Evolutionary conservation across 2,888 invertebrate species (phyloP), one percentile per base, ranked within the genome.

Genomic region (Leucozona laternaria): DNA sequence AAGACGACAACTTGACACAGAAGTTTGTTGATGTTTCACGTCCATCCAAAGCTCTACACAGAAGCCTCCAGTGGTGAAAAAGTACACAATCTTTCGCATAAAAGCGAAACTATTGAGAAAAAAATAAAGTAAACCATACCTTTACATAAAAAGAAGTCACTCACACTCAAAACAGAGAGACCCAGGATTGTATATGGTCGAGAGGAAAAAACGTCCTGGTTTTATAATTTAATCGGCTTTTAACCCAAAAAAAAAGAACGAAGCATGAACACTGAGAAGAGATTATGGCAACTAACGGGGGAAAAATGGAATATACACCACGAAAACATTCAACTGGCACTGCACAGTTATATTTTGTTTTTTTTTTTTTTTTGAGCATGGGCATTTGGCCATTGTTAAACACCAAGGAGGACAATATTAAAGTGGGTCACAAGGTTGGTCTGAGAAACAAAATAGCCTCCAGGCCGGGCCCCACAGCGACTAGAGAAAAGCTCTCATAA

Each of bases 161-260:
- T 62, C 25, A 25, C 28, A n/a, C 58, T 4, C 4, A 58, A 7
- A 20, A 60, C 11, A 22, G 8, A 22, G 8, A 60, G 13, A 40
- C 37, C 8, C 22, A 60, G 60, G 6, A 58, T 37, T 58, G 31
- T 58, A 20, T n/a, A 17, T 28, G 28, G 50, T 13, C 1, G 53
- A 28, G 25, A 7, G 6, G 37, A 60, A 60, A 60, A 40, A 22
- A 60, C 15, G 60, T 60, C 60, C 60, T 37, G 37, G 58, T 76
- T 83, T 80, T 80, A 76, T 84, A 80, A 80, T 84, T 84, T 84
- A 76, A 84, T 84, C 84, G 84, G 57, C 71, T 79, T 66, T 76
- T 80, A 84, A 84, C 80, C 84, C 71, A 76, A 60, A 84, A 31
- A 84, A 31, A 80, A 71, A 48, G 55, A 55, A 37, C 13, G n/a